Evolutionary conservation across 1,140 invertebrate species (phyloP).

Genomic region (Anthonomus grandis): DNA sequence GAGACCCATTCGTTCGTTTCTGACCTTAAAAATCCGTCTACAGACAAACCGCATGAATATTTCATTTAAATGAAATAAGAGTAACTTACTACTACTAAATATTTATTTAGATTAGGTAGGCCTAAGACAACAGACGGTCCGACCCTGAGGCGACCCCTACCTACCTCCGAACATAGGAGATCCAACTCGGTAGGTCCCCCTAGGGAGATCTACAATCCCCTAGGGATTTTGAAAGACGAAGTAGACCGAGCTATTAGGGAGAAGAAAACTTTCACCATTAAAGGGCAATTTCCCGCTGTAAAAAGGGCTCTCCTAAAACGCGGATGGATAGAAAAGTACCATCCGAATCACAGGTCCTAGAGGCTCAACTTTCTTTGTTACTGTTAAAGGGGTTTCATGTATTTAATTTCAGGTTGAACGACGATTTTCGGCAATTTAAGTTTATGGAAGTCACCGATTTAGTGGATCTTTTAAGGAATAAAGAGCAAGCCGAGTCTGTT

Average conservation of each 20-base stretch:
- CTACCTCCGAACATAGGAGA: background rate
- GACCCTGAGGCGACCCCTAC: background rate
- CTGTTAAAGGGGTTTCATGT: too few relatives aligned
- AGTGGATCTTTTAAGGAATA: constrained; percentile 30
- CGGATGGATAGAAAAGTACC: constrained; percentile 62
- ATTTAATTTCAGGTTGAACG: constrained; percentile 18
- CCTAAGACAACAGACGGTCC: background rate
- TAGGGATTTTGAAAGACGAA: constrained; percentile 34
- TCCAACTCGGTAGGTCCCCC: background rate
- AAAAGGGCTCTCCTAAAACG: constrained; percentile 54
- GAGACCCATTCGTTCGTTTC: too few relatives aligned
- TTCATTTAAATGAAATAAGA: too few relatives aligned
- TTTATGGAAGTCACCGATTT: constrained; percentile 28
- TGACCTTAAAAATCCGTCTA: too few relatives aligned
- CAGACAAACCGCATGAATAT: too few relatives aligned
- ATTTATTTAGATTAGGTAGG: background rate
- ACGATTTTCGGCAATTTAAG: constrained; percentile 19
- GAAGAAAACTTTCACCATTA: constrained; percentile 45
- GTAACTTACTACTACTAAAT: background rate
- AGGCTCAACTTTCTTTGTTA: too few relatives aligned
- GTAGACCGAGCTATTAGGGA: constrained; percentile 41
- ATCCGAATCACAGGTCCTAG: constrained; percentile 15
- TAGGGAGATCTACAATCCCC: constrained; percentile 21
- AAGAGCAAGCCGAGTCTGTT: constrained; percentile 34
- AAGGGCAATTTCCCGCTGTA: constrained; percentile 50